phyloP scores from a whole-genome alignment of 2,113 vertebrate genomes.

The Alethe castanea region DNA sequence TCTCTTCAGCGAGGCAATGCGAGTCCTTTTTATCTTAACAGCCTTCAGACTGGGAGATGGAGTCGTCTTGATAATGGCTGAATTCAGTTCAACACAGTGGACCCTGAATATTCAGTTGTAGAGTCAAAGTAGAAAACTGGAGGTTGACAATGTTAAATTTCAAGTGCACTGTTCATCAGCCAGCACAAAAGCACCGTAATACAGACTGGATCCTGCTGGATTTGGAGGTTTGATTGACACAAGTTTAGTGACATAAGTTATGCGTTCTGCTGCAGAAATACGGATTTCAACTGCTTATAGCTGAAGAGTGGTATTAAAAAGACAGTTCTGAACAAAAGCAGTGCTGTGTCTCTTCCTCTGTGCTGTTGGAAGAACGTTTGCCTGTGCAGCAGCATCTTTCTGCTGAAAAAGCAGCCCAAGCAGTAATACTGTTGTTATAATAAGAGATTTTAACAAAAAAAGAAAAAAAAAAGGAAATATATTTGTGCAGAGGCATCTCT shows the following conservation, averaged over 20 bases:
- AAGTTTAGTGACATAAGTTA: neutral
- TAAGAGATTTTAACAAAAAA: neutral
- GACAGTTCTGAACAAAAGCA: neutral
- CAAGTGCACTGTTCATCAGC: neutral
- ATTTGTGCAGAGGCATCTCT: neutral
- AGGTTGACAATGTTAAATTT: neutral
- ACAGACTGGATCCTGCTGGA: neutral
- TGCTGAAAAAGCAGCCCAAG: neutral
- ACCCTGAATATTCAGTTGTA: neutral
- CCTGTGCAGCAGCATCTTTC: neutral
- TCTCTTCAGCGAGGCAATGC: neutral
- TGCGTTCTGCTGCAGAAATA: slow-evolving; percentile 6
- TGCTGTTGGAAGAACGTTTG: neutral
- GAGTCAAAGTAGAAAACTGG: neutral
- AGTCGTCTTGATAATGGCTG: neutral
- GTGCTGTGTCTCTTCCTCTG: neutral
- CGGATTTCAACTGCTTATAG: neutral
- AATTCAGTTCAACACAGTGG: neutral
- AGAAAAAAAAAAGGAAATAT: neutral
- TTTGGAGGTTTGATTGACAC: slow-evolving; percentile 27
- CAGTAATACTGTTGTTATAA: neutral
- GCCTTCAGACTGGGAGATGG: neutral
- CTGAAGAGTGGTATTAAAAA: slow-evolving; percentile 17
- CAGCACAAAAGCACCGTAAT: neutral
- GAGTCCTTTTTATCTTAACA: neutral